Evolutionary conservation across 2,797 vertebrate genomes (phyloP).

Genomic region (Anas flavirostris): DNA sequence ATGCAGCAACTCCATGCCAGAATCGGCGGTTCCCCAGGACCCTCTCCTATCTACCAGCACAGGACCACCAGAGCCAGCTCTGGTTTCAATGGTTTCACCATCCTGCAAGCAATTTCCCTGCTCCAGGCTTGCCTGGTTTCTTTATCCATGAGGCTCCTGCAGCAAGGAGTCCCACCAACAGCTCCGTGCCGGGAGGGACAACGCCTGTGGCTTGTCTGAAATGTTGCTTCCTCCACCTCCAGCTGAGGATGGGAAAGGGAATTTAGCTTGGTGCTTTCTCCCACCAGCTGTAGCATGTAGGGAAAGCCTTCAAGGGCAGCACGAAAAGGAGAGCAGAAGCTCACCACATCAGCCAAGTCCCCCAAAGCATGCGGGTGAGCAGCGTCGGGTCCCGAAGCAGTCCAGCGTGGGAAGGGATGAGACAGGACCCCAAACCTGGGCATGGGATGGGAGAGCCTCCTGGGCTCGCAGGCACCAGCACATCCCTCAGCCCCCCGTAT

Average conservation of each 20-base stretch:
- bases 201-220: neutral
- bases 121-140: neutral
- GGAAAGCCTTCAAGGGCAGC: neutral
- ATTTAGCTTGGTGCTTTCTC: neutral
- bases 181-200: neutral
- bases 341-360: neutral
- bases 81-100: neutral
- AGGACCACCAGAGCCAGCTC: neutral
- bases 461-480: neutral
- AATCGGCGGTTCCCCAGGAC: neutral
- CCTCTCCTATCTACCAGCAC: neutral
- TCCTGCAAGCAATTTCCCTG: neutral
- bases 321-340: fast-evolving
- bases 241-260: neutral
- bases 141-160: neutral
- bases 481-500: neutral
- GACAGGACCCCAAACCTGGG: fast-evolving
- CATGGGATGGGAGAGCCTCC: neutral
- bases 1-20: no score
- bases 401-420: fast-evolving
- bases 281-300: neutral
- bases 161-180: neutral
- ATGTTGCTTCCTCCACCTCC: neutral
- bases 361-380: neutral
- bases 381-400: neutral